Percentiles rank a stretch among this genome's conserved stretches.
Evolutionary conservation across 1,140 invertebrate genomes (phyloP).

Genomic region (Cydia splendana): DNA sequence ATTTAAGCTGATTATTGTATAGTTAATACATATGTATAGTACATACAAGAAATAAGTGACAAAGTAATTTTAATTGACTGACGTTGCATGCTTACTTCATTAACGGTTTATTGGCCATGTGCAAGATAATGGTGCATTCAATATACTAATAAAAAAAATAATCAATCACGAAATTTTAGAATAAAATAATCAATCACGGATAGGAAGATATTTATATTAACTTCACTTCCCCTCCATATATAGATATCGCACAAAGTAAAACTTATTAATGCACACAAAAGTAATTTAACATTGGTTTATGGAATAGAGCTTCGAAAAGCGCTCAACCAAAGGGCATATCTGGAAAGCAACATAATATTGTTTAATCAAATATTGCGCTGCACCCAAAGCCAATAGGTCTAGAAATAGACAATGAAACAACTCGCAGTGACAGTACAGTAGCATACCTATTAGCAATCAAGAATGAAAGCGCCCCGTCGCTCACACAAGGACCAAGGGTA

Average conservation of each 20-base stretch:
- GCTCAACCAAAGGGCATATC: no score
- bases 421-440: constrained; percentile 46
- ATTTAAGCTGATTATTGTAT: background rate
- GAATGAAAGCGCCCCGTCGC: constrained; percentile 36
- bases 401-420: constrained; percentile 45
- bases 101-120: background rate
- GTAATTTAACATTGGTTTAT: no score
- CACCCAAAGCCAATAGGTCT: background rate
- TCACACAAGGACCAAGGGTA: background rate
- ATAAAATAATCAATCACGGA: no score
- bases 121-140: no score
- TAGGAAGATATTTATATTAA: no score
- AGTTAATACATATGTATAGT: background rate
- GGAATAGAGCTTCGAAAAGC: no score
- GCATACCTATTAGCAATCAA: constrained; percentile 44
- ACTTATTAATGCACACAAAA: no score
- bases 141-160: no score
- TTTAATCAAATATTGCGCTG: background rate
- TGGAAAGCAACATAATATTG: background rate
- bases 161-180: no score
- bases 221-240: no score
- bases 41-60: background rate
- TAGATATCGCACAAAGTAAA: no score
- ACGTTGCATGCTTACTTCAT: background rate
- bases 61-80: background rate